Base-by-base conservation (phyloP, 2,888 invertebrate species). In the Tetropium fuscum region DNA sequence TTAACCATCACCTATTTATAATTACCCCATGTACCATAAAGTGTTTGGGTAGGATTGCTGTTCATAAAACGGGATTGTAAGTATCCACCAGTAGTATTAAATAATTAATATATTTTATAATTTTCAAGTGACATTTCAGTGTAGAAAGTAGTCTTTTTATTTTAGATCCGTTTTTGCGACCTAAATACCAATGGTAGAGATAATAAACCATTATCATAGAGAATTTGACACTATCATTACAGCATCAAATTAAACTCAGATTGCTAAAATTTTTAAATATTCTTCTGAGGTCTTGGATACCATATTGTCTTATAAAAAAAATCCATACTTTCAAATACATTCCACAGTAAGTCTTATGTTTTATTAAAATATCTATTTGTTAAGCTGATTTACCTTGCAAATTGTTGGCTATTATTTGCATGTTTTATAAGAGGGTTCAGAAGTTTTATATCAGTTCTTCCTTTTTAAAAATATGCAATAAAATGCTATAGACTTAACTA, bases 91-190 rank as follows among this genome's bases (percentile, higher is more conserved):
- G 32, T 55, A 41, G 44, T 47, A 18, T 44, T n/a, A 47, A 32
- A 58, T 49, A 34, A 45, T 62, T 60, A 45, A 61, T 60, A 63
- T 68, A 43, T 34, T 48, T 48, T 32, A 63, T 63, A 58, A 68
- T 68, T 73, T 74, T 71, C 73, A 75, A 74, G 64, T 76, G 74
- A 76, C 73, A 77, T 78, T 76, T 75, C 69, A 77, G 67, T 55
- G 34, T 77, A 79, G 79, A 79, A 79, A 79, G 79, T 78, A 71
- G 70, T 70, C 70, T 71, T 74, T 66, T 74, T 71, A 68, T 71
- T 71, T 76, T 66, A 77, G 74, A 76, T 79, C 78, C 78, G 78
- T 79, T 77, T 78, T 79, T 78, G 76, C 79, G 79, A 80, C 80
- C 80, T 76, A 78, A 78, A 79, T 78, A 73, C 78, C 77, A 73